A percentile compares a stretch with the other conserved stretches of the same genome.
Evolutionary conservation across 1,140 invertebrate species (phyloP).

Genomic region (Chionoecetes opilio): DNA sequence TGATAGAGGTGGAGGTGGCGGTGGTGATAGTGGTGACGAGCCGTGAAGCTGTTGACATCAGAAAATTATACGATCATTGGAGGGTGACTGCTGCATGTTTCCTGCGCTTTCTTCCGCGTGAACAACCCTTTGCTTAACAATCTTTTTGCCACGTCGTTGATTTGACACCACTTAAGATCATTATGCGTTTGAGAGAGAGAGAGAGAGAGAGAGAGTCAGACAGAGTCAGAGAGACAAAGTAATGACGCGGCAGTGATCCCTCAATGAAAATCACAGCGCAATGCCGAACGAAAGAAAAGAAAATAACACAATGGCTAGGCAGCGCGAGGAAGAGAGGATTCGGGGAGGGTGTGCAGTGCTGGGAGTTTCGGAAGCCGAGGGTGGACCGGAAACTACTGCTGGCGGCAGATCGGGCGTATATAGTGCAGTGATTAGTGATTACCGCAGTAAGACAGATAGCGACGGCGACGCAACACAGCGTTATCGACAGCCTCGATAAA

Average conservation of each 20-base stretch:
- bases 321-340: slow-evolving; percentile 66
- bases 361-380: neutral
- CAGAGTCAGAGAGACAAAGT: slow-evolving; percentile 44
- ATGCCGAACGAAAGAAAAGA: neutral
- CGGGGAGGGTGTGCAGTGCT: neutral
- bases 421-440: neutral
- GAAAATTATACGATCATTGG: neutral
- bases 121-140: neutral
- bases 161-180: neutral
- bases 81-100: neutral
- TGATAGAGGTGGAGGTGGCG: neutral
- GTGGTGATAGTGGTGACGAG: neutral
- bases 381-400: neutral
- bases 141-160: neutral
- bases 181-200: neutral
- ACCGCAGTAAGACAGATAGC: neutral
- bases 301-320: neutral
- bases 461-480: neutral
- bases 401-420: neutral
- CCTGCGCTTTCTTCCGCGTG: neutral
- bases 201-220: slow-evolving; percentile 61
- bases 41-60: neutral
- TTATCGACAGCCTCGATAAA: neutral
- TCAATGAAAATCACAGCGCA: neutral
- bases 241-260: neutral